Conservation (phyloP, 2,888 invertebrate species). For the Baronia brevicornis region DNA sequence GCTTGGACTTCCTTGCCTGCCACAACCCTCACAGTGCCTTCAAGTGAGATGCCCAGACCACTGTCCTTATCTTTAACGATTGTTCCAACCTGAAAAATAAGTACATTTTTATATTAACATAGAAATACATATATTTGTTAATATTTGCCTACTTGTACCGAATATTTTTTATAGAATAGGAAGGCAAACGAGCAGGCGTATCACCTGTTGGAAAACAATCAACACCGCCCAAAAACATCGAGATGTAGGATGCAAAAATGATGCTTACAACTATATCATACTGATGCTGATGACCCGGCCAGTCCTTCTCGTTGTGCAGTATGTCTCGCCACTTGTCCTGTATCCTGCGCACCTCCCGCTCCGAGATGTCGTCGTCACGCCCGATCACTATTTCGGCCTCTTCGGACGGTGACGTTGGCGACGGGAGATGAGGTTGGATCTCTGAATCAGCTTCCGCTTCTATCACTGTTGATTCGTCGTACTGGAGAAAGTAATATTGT, state of each 20-base stretch:
- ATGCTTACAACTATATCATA: constrained; percentile 85
- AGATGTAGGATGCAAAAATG: too few species aligned
- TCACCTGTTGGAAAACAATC: too few species aligned
- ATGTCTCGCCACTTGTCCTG: constrained; percentile 85
- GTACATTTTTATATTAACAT: too few species aligned
- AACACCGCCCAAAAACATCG: too few species aligned
- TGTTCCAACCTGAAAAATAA: constrained; percentile 91
- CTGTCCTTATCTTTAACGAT: constrained; percentile 87
- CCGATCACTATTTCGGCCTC: constrained; percentile 81
- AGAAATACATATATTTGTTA: not conserved
- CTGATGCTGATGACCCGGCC: constrained; percentile 69
- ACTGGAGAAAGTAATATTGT: constrained; percentile 50
- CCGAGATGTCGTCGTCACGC: constrained; percentile 44
- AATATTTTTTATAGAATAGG: too few species aligned
- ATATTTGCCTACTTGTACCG: too few species aligned
- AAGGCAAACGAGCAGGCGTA: too few species aligned
- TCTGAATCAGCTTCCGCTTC: constrained; percentile 82
- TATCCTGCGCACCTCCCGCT: constrained; percentile 78
- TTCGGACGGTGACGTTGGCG: constrained; percentile 60
- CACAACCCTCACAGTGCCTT: constrained; percentile 92
- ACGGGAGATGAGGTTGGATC: constrained; percentile 69
- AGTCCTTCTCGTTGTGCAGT: constrained; percentile 73
- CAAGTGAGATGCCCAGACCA: constrained; percentile 92
- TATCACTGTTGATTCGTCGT: constrained; percentile 80
- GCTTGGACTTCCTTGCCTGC: constrained; percentile 91